A percentile compares a stretch with the other conserved stretches of the same genome.
phyloP scores from a whole-genome alignment of 1,140 invertebrate species.

The Archivesica marissinica region DNA sequence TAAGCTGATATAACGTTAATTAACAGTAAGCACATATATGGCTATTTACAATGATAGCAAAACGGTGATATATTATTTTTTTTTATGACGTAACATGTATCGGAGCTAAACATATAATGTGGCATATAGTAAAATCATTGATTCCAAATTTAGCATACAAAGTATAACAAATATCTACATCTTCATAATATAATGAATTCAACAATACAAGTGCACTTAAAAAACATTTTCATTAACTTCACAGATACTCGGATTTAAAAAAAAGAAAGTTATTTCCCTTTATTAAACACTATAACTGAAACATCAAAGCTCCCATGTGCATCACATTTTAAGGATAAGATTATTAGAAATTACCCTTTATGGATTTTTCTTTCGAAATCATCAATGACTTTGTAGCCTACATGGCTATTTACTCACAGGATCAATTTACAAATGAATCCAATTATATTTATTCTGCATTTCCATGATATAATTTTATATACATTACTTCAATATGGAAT shows the following conservation, averaged over 20 bases:
- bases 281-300: no score
- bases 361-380: no score
- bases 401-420: no score
- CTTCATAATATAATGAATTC: background rate
- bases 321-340: no score
- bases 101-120: constrained; percentile 10
- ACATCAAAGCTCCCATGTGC: no score
- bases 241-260: background rate
- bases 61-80: constrained; percentile 5
- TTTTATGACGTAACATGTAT: constrained; percentile 8
- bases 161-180: constrained; percentile 11
- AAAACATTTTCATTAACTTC: background rate
- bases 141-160: background rate
- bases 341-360: no score
- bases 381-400: no score
- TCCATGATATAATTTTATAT: no score
- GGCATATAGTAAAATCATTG: background rate
- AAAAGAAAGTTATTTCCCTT: no score
- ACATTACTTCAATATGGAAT: no score
- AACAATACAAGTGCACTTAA: background rate
- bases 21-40: constrained; percentile 39
- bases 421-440: no score
- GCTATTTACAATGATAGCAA: constrained; percentile 29
- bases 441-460: no score
- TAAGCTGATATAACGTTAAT: constrained; percentile 12